Conservation (phyloP, 2,797 vertebrate species). For the Babyrousa celebensis region DNA sequence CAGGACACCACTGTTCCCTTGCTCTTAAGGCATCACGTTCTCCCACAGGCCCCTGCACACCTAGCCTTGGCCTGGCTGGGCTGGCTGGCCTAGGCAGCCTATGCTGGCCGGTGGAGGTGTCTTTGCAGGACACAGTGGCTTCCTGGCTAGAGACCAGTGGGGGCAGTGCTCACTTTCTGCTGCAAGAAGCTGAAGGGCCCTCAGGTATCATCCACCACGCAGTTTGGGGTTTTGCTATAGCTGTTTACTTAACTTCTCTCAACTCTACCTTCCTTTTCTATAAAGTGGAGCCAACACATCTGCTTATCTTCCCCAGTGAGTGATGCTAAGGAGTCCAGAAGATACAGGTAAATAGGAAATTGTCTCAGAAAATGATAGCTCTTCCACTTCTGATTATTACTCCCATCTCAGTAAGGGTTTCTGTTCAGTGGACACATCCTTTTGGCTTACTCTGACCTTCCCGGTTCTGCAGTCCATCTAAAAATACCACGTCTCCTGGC, state of each 20-base stretch:
- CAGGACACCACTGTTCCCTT: accelerated
- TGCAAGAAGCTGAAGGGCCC: neutral
- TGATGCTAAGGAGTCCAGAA: neutral
- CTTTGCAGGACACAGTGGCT: neutral
- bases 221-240: neutral
- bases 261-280: neutral
- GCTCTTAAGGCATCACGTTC: neutral
- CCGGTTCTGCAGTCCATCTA: neutral
- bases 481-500: neutral
- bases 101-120: accelerated
- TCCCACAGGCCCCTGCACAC: no score
- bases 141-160: accelerated
- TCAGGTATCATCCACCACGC: accelerated
- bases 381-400: neutral
- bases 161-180: neutral
- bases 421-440: neutral
- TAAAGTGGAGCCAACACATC: neutral
- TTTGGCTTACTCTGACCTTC: neutral
- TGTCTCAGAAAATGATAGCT: neutral
- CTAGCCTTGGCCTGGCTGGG: neutral
- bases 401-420: neutral
- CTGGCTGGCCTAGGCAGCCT: neutral
- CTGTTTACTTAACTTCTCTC: neutral
- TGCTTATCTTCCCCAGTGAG: neutral
- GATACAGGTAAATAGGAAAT: neutral